Conservation (phyloP, 2,888 invertebrate genomes). For the Leptopilina syphax region DNA sequence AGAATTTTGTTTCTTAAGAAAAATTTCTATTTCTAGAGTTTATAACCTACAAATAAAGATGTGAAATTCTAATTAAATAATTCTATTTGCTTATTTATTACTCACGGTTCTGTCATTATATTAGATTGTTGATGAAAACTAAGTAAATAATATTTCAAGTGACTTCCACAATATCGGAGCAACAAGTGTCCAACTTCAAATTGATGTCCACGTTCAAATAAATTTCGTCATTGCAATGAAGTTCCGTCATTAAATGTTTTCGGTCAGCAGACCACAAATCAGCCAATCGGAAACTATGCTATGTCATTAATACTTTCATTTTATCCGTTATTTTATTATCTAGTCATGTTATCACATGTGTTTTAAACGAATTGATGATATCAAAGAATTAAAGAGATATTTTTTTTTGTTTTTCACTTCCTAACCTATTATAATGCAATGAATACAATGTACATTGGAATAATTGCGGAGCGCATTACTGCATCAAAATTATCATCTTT, state of each 20-base stretch:
- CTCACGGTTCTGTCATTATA: slow-evolving; percentile 34
- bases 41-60: neutral
- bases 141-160: neutral
- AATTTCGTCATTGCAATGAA: slow-evolving; percentile 10
- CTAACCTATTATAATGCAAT: slow-evolving; percentile 5
- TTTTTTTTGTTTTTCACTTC: neutral
- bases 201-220: neutral
- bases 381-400: neutral
- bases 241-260: neutral
- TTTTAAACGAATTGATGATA: neutral
- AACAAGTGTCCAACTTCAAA: slow-evolving; percentile 7
- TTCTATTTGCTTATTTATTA: neutral
- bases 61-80: neutral
- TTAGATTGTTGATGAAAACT: neutral
- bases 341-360: neutral
- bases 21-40: neutral
- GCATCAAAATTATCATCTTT: too few species aligned
- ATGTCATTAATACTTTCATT: slow-evolving; percentile 13
- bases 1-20: neutral
- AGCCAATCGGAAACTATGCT: slow-evolving; percentile 6
- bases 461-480: too few species aligned
- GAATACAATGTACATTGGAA: too few species aligned
- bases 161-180: neutral
- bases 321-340: neutral
- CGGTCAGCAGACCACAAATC: slow-evolving; percentile 17